A percentile compares a stretch with the other conserved stretches of the same genome.
Conservation (phyloP, 2,113 vertebrate genomes). For the Aphyosemion australe region DNA sequence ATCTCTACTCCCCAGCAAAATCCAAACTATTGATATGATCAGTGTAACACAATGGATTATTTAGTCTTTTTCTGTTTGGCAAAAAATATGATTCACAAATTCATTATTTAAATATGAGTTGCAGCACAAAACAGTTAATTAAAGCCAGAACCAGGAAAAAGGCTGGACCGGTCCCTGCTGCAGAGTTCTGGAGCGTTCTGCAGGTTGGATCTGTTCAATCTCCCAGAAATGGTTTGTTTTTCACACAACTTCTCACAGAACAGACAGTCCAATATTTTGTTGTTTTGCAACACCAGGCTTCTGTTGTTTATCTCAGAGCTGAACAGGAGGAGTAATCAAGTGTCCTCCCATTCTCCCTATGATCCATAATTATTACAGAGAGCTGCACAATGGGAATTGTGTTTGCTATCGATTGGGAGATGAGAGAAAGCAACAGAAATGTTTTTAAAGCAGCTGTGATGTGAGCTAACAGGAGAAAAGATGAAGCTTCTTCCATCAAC, state of each 20-base stretch:
- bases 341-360: slow-evolving; percentile 21
- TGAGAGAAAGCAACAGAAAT: not conserved
- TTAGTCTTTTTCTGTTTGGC: too few species aligned
- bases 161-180: too few species aligned
- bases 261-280: slow-evolving; percentile 11
- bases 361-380: slow-evolving; percentile 47
- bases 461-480: not conserved
- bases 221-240: not conserved
- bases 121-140: too few species aligned
- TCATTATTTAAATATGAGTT: too few species aligned
- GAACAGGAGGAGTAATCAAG: slow-evolving; percentile 38
- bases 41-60: too few species aligned
- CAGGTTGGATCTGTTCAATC: not conserved
- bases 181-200: not conserved
- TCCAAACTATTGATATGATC: too few species aligned
- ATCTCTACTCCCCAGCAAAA: too few species aligned
- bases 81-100: too few species aligned
- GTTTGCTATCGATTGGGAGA: slow-evolving; percentile 53
- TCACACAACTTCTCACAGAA: not conserved
- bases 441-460: not conserved
- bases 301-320: slow-evolving; percentile 50
- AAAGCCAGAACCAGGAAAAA: too few species aligned
- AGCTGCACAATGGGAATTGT: slow-evolving; percentile 34
- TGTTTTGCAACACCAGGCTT: slow-evolving; percentile 9
- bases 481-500: too few species aligned